A percentile compares a stretch with the other conserved stretches of the same genome.
phyloP scores from a whole-genome alignment of 2,113 vertebrate genomes.

The Charina bottae region DNA sequence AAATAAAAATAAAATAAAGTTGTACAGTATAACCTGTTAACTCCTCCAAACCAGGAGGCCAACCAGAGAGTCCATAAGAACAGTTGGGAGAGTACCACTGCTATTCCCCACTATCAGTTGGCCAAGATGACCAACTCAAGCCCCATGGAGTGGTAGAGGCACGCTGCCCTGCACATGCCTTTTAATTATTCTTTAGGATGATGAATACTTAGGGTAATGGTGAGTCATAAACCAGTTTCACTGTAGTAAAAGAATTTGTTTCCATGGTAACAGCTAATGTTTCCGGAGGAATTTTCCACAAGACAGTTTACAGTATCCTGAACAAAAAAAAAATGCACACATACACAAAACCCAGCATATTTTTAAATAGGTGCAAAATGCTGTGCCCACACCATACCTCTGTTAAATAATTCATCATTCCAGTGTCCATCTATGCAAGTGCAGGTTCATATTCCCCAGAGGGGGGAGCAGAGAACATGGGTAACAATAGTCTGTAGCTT shows the following conservation, averaged over 20 bases:
- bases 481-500: background rate
- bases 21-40: background rate
- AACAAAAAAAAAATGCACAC: background rate
- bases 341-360: background rate
- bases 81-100: background rate
- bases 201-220: slow-evolving; percentile 28
- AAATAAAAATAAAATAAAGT: no score
- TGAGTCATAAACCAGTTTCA: slow-evolving; percentile 28
- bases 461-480: background rate
- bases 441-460: background rate
- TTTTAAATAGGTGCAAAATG: slow-evolving; percentile 12
- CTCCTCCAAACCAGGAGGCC: background rate
- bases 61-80: background rate
- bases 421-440: background rate
- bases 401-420: background rate
- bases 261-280: slow-evolving; percentile 19
- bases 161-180: background rate
- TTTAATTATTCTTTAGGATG: slow-evolving; percentile 19
- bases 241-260: slow-evolving; percentile 27
- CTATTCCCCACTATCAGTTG: background rate
- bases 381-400: background rate
- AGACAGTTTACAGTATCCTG: background rate
- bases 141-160: background rate
- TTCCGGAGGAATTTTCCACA: slow-evolving; percentile 20
- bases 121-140: background rate